phyloP scores from a whole-genome alignment of 2,888 invertebrate species.

The Hofmannophila pseudospretella region DNA sequence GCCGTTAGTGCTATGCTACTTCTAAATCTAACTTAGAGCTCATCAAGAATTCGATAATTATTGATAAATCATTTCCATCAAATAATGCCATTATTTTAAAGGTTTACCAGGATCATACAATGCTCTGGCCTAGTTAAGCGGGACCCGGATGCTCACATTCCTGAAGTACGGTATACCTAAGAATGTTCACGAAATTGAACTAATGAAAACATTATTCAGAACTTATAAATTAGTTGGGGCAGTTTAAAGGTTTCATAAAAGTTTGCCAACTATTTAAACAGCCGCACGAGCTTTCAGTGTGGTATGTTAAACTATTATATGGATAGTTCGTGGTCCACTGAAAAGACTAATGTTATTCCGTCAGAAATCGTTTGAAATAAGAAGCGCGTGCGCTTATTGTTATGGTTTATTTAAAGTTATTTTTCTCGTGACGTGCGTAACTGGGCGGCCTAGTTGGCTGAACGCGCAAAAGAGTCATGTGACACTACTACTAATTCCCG shows the following conservation, averaged over 20 bases:
- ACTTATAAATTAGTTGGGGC: constrained; percentile 19
- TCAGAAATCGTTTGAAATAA: constrained; percentile 45
- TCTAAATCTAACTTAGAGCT: too few relatives aligned
- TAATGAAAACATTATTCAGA: constrained; percentile 12
- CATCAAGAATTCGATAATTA: too few relatives aligned
- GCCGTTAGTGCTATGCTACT: too few relatives aligned
- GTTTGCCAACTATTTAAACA: constrained; percentile 26
- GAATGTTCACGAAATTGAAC: constrained; percentile 11
- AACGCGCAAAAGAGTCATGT: constrained; percentile 53
- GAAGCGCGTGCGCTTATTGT: constrained; percentile 47
- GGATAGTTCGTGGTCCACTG: constrained; percentile 39
- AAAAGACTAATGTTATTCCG: constrained; percentile 46
- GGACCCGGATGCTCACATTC: not conserved
- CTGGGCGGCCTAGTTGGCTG: constrained; percentile 43
- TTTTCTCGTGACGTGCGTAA: constrained; percentile 52
- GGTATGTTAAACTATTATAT: constrained; percentile 34
- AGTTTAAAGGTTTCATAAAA: constrained; percentile 23
- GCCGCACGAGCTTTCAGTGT: constrained; percentile 21
- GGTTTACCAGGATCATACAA: too few relatives aligned
- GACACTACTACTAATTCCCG: constrained; percentile 43
- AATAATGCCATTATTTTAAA: too few relatives aligned
- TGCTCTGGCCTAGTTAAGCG: not conserved
- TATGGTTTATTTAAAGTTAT: constrained; percentile 61
- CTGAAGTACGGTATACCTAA: constrained; percentile 5
- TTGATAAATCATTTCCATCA: too few relatives aligned